Conservation (phyloP, 2,797 vertebrate species). For the Acanthurus leucopareius region DNA sequence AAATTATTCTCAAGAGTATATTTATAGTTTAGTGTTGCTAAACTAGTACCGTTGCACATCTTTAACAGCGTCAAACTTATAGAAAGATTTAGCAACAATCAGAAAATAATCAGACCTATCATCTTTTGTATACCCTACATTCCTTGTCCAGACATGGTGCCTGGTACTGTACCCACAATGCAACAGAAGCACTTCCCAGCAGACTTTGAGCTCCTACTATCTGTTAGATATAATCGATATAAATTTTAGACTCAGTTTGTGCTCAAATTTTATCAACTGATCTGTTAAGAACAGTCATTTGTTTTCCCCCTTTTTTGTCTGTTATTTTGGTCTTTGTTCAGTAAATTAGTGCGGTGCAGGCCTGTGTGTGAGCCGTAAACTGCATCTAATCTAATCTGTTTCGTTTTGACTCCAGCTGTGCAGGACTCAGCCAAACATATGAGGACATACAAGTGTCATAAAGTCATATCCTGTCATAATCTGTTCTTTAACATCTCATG, state of each 20-base stretch:
- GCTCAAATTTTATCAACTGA: too few relatives aligned
- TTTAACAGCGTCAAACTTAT: background rate
- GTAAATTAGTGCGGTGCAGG: background rate
- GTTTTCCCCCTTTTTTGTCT: background rate
- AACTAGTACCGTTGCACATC: too few relatives aligned
- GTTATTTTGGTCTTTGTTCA: background rate
- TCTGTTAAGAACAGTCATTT: background rate
- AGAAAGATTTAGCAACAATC: too few relatives aligned
- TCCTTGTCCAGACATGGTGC: background rate
- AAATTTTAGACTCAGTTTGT: background rate
- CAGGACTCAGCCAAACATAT: slow-evolving; percentile 9
- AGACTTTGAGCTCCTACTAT: background rate
- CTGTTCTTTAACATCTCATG: background rate
- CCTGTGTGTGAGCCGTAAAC: background rate
- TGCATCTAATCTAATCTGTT: background rate
- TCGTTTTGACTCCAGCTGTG: background rate
- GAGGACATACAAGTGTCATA: background rate
- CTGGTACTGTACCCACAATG: background rate
- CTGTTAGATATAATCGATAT: background rate
- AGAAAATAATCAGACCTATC: background rate
- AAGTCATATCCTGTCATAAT: slow-evolving; percentile 7
- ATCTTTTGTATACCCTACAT: background rate
- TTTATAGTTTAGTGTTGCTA: too few relatives aligned
- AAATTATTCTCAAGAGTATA: background rate
- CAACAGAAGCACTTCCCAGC: too few relatives aligned